Evolutionary conservation across 2,888 invertebrate genomes (phyloP), one percentile per base, ranked within the genome.

Genomic region (Lobophora halterata): DNA sequence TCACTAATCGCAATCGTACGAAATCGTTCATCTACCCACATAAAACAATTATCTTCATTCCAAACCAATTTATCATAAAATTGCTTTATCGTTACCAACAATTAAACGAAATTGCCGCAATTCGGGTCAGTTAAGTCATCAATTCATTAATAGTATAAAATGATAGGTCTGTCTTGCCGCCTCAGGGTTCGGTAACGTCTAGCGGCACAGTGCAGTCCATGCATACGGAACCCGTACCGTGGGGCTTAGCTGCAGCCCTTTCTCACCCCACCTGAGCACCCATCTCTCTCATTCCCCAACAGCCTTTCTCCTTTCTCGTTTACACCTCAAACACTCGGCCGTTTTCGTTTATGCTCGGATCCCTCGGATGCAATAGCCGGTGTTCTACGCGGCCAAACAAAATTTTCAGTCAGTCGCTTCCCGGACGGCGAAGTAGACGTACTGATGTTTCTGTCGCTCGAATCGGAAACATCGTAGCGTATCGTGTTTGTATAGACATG

Each of bases 371-470:
- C n/a, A n/a, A n/a, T 85, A 81, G 83, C 80, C 89, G 78, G 89
- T 89, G 79, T 88, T 87, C 57, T 83, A n/a, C n/a, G n/a, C 81
- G 61, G 89, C 89, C 65, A 89, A 79, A 79, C 87, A 82, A 71
- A 79, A 80, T 75, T 81, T 76, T 46, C 70, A 78, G 75, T 61
- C 87, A 86, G 86, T 86, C 83, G 76, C 68, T 80, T 71, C 65
- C 71, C 73, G 73, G 64, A 70, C 72, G 73, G 61, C 63, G 70
- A 55, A 70, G 79, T 74, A 76, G 73, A 64, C 61, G 72, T 57
- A 45, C 76, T 64, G 78, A 59, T 68, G 74, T 29, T 38, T 56
- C 70, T 71, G 66, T 53, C 65, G 61, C 45, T 55, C 76, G 79
- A 77, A 76, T 65, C 51, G 65, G 61, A 71, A 76, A 86, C 73